phyloP scores from a whole-genome alignment of 2,888 invertebrate genomes.

The Rugalucina vietnamica region DNA sequence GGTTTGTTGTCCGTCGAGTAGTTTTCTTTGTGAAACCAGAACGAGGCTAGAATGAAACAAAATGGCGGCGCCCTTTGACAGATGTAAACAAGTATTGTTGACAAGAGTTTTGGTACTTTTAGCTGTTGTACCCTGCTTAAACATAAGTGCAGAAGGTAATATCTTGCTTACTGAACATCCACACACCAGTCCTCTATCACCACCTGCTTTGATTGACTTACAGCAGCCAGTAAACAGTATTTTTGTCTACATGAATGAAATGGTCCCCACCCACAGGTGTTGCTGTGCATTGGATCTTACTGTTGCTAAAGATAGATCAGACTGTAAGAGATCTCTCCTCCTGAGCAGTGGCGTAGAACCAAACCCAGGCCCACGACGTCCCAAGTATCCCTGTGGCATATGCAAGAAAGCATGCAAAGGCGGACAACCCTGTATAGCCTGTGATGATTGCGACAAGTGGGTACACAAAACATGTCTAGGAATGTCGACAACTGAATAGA shows the following conservation, averaged over 20 bases:
- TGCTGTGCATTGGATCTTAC: background rate
- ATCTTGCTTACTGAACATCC: background rate
- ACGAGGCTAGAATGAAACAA: too few relatives aligned
- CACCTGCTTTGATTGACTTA: too few relatives aligned
- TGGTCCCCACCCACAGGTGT: background rate
- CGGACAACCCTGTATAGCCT: slow-evolving; percentile 10
- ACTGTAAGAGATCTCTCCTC: background rate
- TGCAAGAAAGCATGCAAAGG: slow-evolving; percentile 25
- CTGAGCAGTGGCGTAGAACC: slow-evolving; percentile 30
- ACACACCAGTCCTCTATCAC: background rate
- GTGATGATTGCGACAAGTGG: slow-evolving; percentile 49
- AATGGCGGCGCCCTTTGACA: slow-evolving; percentile 14
- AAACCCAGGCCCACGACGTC: slow-evolving; percentile 38
- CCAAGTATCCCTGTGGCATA: slow-evolving; percentile 31
- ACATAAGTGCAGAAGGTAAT: background rate
- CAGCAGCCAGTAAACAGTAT: too few relatives aligned
- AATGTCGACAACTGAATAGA: slow-evolving; percentile 32
- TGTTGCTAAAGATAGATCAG: background rate
- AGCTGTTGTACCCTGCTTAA: background rate
- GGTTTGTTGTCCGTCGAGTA: background rate
- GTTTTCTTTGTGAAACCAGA: background rate
- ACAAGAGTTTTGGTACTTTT: background rate
- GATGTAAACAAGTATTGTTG: background rate
- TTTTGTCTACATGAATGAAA: too few relatives aligned
- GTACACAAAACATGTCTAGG: slow-evolving; percentile 34